A percentile compares a stretch with the other conserved stretches of the same genome.
These are phyloP conservation scores for Drosophila sproati DNA, from an alignment of 1,140 invertebrate species.

Conservation along the genomic window DNA sequence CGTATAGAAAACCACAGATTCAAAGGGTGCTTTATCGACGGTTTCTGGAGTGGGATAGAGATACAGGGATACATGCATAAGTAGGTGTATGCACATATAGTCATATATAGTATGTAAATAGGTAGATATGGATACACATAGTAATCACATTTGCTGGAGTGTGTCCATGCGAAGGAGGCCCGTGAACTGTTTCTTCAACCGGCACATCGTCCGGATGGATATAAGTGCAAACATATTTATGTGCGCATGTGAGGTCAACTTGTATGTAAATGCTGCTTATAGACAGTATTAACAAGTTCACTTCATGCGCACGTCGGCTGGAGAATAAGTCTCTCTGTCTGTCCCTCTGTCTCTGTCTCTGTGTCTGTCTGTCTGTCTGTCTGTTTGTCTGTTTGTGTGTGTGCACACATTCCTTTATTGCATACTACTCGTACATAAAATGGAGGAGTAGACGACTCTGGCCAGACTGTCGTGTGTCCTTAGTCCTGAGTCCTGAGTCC, in stretches of 20 bases:
- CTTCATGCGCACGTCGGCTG: constrained; percentile 54
- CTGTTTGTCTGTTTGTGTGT: constrained; percentile 43
- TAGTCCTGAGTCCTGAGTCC: neutral
- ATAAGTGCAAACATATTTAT: constrained; percentile 10
- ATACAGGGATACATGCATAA: neutral
- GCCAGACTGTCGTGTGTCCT: constrained; percentile 8
- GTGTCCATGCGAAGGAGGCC: constrained; percentile 16
- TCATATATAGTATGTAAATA: neutral
- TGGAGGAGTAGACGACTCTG: constrained; percentile 22
- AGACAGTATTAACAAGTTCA: constrained; percentile 74
- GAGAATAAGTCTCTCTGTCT: constrained; percentile 2
- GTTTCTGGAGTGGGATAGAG: neutral
- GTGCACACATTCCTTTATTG: constrained; percentile 50
- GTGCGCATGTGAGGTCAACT: constrained; percentile 45
- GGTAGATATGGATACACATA: constrained; percentile 6
- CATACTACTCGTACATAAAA: constrained; percentile 25
- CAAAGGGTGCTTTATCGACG: constrained; percentile 11
- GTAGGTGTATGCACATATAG: neutral
- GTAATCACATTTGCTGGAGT: constrained; percentile 34
- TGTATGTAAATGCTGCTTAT: constrained; percentile 75
- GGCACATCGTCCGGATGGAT: constrained; percentile 13
- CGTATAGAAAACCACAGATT: constrained; percentile 4
- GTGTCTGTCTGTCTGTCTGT: constrained; percentile 27
- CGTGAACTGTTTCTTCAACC: constrained; percentile 4
- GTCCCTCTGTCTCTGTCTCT: constrained; percentile 10